These are phyloP conservation scores for Drosophila robusta DNA, from an alignment of 2,888 invertebrate species.

Conservation along the genomic window DNA sequence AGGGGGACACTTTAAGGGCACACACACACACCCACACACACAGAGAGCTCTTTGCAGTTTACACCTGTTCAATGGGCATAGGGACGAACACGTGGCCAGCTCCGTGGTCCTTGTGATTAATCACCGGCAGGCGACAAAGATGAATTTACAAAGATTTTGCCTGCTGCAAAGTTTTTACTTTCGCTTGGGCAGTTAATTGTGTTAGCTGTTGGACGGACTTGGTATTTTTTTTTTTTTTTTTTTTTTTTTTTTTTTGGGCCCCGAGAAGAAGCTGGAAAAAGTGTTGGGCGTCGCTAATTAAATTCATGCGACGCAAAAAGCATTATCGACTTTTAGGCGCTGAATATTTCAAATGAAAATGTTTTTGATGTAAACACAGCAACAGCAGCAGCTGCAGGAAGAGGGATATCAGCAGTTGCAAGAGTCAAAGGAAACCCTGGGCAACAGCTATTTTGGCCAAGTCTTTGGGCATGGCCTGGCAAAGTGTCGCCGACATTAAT, in stretches of 20 bases:
- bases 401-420: constrained; percentile 4
- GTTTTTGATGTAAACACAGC: constrained; percentile 72
- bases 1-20: constrained; percentile 70
- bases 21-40: constrained; percentile 24
- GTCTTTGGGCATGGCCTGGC: constrained; percentile 31
- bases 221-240: too few species aligned
- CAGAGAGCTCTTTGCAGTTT: constrained; percentile 35
- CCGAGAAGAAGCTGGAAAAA: constrained; percentile 46
- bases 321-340: constrained; percentile 81
- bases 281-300: constrained; percentile 78
- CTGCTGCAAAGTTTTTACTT: constrained; percentile 70
- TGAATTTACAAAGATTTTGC: constrained; percentile 80
- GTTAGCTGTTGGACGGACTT: constrained; percentile 72
- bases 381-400: constrained; percentile 7
- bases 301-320: constrained; percentile 77
- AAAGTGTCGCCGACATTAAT: constrained; percentile 82
- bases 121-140: constrained; percentile 78
- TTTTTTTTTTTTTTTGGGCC: too few species aligned
- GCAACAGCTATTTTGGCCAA: constrained; percentile 64
- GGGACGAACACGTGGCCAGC: constrained; percentile 56
- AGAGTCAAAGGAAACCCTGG: constrained; percentile 76
- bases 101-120: constrained; percentile 65
- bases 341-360: constrained; percentile 79
- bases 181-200: constrained; percentile 72
- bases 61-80: constrained; percentile 73